Evolutionary conservation across 2,113 vertebrate genomes (phyloP).

Genomic region (Megaceryle torquata): DNA sequence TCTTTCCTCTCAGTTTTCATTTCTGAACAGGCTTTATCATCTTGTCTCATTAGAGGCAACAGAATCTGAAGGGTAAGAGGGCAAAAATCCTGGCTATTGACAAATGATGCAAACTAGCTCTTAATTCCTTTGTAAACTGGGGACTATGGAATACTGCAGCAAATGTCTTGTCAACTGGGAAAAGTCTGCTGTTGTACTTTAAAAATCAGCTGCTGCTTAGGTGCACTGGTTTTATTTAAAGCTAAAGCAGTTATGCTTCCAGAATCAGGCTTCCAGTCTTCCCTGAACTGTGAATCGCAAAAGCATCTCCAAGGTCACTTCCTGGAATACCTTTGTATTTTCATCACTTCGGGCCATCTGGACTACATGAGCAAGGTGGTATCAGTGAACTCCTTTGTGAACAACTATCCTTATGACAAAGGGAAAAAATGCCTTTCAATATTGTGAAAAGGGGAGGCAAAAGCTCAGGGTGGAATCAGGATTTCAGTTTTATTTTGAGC

Average conservation of each 20-base stretch:
- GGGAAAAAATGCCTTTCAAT: neutral
- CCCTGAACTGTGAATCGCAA: neutral
- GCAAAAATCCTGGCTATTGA: constrained; percentile 8
- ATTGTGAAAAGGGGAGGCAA: neutral
- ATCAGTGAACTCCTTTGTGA: neutral
- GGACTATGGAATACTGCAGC: neutral
- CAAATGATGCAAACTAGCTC: neutral
- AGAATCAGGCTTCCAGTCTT: neutral
- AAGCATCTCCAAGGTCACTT: constrained; percentile 33
- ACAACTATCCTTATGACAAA: neutral
- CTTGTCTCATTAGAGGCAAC: neutral
- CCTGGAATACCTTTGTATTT: constrained; percentile 7
- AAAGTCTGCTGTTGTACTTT: neutral
- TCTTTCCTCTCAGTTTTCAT: neutral
- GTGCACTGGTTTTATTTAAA: neutral
- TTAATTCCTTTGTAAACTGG: neutral
- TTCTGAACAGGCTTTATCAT: neutral
- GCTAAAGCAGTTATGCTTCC: neutral
- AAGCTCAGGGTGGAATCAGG: neutral
- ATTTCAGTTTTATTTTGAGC: constrained; percentile 8
- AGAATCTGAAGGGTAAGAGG: constrained; percentile 1
- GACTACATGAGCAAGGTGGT: neutral
- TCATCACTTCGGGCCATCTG: constrained; percentile 20
- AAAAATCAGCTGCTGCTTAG: neutral
- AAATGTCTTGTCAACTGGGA: constrained; percentile 12